Evolutionary conservation across 2,888 invertebrate genomes (phyloP).

Genomic region (Strigamia crassipes): DNA sequence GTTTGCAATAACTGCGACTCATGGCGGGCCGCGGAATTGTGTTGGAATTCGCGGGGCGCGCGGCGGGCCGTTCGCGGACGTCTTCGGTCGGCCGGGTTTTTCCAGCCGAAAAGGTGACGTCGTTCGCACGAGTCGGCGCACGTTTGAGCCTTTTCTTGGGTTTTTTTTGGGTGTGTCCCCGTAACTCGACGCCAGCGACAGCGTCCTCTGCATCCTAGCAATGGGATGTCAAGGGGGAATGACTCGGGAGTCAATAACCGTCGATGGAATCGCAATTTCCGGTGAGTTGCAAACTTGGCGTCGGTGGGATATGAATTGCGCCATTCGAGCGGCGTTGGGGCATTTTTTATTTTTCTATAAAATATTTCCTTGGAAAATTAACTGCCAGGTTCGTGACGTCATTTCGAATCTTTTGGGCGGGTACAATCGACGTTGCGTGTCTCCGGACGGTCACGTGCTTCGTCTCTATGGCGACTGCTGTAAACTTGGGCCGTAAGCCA

Average conservation of each 20-base stretch:
- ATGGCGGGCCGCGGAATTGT: too few relatives aligned
- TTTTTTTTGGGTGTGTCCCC: conserved; percentile 5
- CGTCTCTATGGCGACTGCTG: conserved; percentile 1
- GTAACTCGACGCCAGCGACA: background rate
- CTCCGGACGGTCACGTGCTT: background rate
- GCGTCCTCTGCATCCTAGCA: background rate
- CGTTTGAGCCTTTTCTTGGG: background rate
- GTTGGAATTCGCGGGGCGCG: background rate
- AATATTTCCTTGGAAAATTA: background rate
- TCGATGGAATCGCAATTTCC: background rate
- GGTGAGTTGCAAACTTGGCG: background rate
- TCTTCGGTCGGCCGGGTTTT: too few relatives aligned
- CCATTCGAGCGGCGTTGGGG: background rate
- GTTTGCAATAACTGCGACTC: background rate
- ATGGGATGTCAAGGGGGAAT: background rate
- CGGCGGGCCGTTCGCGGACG: too few relatives aligned
- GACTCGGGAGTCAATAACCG: background rate
- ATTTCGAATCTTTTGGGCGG: conserved; percentile 10
- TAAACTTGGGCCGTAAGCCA: background rate
- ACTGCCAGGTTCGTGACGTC: background rate
- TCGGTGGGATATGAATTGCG: background rate
- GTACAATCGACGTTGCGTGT: conserved; percentile 10
- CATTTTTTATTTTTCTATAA: background rate
- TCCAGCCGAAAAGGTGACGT: too few relatives aligned
- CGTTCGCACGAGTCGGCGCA: background rate